A percentile compares a stretch with the other conserved stretches of the same genome.
phyloP scores from a whole-genome alignment of 1,140 invertebrate genomes.

The Ostrea edulis region DNA sequence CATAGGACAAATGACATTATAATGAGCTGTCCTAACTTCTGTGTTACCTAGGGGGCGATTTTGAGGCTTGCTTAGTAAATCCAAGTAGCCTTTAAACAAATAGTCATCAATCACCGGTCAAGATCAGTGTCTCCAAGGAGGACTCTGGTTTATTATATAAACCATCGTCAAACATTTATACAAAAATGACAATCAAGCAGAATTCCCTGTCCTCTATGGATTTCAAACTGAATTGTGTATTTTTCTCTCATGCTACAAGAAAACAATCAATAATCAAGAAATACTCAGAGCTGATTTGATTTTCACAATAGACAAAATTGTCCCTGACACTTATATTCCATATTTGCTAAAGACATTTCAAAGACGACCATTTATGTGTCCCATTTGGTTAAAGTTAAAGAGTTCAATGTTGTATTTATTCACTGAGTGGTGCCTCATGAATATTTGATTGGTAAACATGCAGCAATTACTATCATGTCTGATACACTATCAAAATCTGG shows the following conservation, averaged over 20 bases:
- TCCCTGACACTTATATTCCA: conserved; percentile 35
- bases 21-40: conserved; percentile 27
- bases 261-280: conserved; percentile 36
- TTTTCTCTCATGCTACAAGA: conserved; percentile 15
- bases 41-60: background rate
- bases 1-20: conserved; percentile 38
- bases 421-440: conserved; percentile 15
- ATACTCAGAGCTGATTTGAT: conserved; percentile 22
- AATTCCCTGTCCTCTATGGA: conserved; percentile 8
- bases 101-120: conserved; percentile 21
- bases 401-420: conserved; percentile 26
- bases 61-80: background rate
- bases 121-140: conserved; percentile 13
- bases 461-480: conserved; percentile 25
- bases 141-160: conserved; percentile 20
- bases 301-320: conserved; percentile 31
- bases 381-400: conserved; percentile 32
- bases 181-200: conserved; percentile 30
- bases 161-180: conserved; percentile 39
- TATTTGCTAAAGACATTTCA: conserved; percentile 39
- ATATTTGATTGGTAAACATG: conserved; percentile 39
- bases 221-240: conserved; percentile 7
- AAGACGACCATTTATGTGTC: conserved; percentile 18
- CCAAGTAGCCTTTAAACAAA: conserved; percentile 30
- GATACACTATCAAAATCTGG: conserved; percentile 15